A percentile compares a stretch with the other conserved stretches of the same genome.
These are phyloP conservation scores for Azemiops feae DNA, from an alignment of 2,113 vertebrate species.

Conservation along the genomic window DNA sequence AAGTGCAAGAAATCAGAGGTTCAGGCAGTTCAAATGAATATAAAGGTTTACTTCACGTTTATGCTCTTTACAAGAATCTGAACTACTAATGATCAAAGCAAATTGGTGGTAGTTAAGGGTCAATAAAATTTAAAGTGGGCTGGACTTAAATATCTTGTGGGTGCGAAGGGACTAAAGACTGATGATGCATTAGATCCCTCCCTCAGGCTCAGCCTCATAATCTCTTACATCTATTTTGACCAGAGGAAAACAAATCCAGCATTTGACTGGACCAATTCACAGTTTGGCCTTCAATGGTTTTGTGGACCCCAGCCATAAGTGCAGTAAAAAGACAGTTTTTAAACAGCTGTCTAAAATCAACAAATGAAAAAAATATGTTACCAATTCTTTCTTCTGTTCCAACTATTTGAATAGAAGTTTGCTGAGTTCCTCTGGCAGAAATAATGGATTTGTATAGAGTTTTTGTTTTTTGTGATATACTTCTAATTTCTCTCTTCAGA, in stretches of 20 bases:
- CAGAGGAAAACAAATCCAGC: neutral
- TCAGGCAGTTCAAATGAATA: neutral
- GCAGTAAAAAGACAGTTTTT: neutral
- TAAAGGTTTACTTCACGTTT: neutral
- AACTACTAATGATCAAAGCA: neutral
- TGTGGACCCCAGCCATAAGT: neutral
- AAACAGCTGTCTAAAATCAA: neutral
- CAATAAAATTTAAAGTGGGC: neutral
- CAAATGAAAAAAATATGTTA: conserved; percentile 3
- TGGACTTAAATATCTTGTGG: neutral
- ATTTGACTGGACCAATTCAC: neutral
- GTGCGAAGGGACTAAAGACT: neutral
- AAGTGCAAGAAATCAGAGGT: neutral
- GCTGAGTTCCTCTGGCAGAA: neutral
- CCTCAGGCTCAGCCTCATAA: neutral
- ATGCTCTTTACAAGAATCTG: neutral
- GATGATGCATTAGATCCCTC: neutral
- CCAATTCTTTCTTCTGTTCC: conserved; percentile 28
- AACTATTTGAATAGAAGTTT: conserved; percentile 7
- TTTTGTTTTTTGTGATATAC: neutral
- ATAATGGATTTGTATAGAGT: neutral
- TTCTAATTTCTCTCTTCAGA: neutral
- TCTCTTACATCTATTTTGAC: neutral
- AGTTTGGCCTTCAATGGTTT: neutral
- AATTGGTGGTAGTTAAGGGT: no score